Conservation (phyloP, 2,797 vertebrate species). For the Myioborus miniatus region DNA sequence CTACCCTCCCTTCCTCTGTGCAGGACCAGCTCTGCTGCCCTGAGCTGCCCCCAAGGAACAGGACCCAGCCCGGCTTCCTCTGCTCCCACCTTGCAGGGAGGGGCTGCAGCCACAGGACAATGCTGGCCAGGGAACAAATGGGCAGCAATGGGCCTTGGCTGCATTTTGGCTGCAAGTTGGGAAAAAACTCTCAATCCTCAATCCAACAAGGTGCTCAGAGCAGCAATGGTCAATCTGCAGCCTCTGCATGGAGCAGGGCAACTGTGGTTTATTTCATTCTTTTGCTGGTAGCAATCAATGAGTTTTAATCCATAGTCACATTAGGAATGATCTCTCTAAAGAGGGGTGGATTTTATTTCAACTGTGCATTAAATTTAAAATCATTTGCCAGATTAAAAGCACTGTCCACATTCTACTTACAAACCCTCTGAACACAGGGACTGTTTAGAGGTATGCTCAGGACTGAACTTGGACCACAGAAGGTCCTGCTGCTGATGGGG, state of each 20-base stretch:
- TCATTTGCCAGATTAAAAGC: not conserved
- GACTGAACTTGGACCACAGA: not conserved
- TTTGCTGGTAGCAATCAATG: not conserved
- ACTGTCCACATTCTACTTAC: not conserved
- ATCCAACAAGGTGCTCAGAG: fast-evolving
- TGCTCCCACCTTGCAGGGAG: constrained; percentile 15
- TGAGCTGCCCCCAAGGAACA: not conserved
- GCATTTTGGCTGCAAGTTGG: not conserved
- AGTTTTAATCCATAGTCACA: not conserved
- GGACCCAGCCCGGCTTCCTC: constrained; percentile 3
- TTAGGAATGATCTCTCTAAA: not conserved
- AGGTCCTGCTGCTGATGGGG: not conserved
- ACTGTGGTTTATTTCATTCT: not conserved
- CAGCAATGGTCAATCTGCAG: not conserved
- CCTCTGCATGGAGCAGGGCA: fast-evolving
- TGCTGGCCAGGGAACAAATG: not conserved
- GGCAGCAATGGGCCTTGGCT: not conserved
- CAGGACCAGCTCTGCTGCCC: not conserved
- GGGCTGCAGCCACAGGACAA: constrained; percentile 11
- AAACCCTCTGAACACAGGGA: not conserved
- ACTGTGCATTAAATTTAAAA: not conserved
- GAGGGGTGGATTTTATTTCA: not conserved
- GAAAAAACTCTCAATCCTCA: not conserved
- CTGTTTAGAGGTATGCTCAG: not conserved
- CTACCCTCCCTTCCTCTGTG: not conserved